A percentile compares a stretch with the other conserved stretches of the same genome.
These are phyloP conservation scores for Indicator maculatus DNA, from an alignment of 2,113 vertebrate genomes.

Conservation along the genomic window DNA sequence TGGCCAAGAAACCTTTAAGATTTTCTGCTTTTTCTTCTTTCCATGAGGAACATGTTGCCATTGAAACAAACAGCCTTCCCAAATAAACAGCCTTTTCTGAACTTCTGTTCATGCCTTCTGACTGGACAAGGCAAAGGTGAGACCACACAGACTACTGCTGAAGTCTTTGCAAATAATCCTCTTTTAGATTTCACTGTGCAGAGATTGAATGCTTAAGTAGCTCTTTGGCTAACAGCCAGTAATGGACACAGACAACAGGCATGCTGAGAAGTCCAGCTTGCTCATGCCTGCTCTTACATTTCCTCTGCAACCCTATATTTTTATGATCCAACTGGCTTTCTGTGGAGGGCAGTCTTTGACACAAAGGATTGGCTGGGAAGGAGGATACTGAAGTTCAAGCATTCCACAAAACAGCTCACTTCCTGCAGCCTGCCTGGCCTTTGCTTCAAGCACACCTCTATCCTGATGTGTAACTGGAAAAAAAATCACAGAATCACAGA, in stretches of 20 bases:
- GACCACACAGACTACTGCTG: not conserved
- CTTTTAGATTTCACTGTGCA: not conserved
- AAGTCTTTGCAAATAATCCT: not conserved
- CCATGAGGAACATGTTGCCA: not conserved
- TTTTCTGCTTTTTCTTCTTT: not conserved
- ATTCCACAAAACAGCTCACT: not conserved
- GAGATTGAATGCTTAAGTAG: not conserved
- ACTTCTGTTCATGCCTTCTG: not conserved
- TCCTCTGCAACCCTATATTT: not conserved
- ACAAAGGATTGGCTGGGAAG: accelerated
- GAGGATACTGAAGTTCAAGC: not conserved
- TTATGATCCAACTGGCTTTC: not conserved
- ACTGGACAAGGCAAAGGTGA: not conserved
- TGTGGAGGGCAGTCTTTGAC: not conserved
- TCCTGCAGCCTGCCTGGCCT: not conserved
- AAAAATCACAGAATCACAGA: not conserved
- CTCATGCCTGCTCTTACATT: not conserved
- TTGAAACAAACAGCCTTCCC: not conserved
- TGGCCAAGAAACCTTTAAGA: not conserved
- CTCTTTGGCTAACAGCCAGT: not conserved
- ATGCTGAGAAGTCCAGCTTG: not conserved
- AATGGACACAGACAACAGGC: not conserved
- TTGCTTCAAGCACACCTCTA: not conserved
- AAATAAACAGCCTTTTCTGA: not conserved
- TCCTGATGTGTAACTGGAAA: not conserved